A percentile compares a stretch with the other conserved stretches of the same genome.
Conservation (phyloP, 2,888 invertebrate genomes). For the Limenitis camilla region DNA sequence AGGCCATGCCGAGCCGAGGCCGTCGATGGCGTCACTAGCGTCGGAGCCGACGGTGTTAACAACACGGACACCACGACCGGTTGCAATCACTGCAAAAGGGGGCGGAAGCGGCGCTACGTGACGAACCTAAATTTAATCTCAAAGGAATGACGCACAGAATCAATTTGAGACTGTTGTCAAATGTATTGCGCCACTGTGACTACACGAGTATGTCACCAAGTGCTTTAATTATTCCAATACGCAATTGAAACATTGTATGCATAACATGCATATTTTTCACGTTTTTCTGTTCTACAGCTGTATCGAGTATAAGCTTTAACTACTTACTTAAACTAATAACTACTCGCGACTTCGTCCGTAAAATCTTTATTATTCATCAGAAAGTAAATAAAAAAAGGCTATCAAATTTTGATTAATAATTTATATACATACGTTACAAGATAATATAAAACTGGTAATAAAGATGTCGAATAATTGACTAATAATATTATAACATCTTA, state of each 20-base stretch:
- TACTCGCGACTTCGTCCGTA: no score
- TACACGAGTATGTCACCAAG: slow-evolving; percentile 6
- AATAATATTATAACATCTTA: no score
- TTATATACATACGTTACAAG: no score
- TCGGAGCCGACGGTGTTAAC: slow-evolving; percentile 7
- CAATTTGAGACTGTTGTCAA: slow-evolving; percentile 28
- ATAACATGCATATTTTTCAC: not conserved
- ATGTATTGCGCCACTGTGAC: slow-evolving; percentile 20
- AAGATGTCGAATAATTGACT: no score
- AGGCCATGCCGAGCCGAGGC: slow-evolving; percentile 41
- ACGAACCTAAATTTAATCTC: slow-evolving; percentile 42
- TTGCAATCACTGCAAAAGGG: slow-evolving; percentile 43
- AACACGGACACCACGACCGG: slow-evolving; percentile 23
- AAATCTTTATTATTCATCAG: no score
- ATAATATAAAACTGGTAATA: no score
- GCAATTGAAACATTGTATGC: not conserved
- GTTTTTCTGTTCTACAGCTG: not conserved
- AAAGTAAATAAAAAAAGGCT: no score
- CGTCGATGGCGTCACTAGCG: slow-evolving; percentile 22
- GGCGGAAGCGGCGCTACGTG: slow-evolving; percentile 37
- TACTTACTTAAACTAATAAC: no score
- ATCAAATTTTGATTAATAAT: no score
- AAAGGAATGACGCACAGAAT: slow-evolving; percentile 36
- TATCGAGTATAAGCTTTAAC: no score
- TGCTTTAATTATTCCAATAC: slow-evolving; percentile 5